A percentile compares a stretch with the other conserved stretches of the same genome.
Evolutionary conservation across 2,797 vertebrate species (phyloP).

Genomic region (Coreius guichenoti): DNA sequence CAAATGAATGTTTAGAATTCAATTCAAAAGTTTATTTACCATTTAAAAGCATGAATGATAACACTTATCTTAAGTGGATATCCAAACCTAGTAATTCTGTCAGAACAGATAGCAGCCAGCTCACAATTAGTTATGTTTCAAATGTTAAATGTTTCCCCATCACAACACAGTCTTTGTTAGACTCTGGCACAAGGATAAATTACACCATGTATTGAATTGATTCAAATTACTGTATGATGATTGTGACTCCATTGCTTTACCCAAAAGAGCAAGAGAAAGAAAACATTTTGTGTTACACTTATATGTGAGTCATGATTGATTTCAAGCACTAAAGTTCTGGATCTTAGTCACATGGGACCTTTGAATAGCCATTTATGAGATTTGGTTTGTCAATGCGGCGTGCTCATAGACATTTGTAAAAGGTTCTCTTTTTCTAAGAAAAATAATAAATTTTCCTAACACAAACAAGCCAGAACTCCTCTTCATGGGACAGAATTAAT

Average conservation of each 20-base stretch:
- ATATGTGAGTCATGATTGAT: constrained; percentile 62
- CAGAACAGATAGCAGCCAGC: constrained; percentile 4
- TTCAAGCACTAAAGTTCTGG: constrained; percentile 52
- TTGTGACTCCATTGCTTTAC: constrained; percentile 55
- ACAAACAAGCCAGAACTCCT: constrained; percentile 75
- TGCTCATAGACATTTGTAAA: constrained; percentile 36
- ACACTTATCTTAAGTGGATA: constrained; percentile 6
- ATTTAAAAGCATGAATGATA: constrained; percentile 9
- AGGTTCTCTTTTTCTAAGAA: constrained; percentile 65
- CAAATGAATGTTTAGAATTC: background rate
- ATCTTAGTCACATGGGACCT: constrained; percentile 65
- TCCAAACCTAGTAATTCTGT: background rate
- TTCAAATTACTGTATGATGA: constrained; percentile 46
- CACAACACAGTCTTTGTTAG: constrained; percentile 53
- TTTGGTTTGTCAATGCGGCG: constrained; percentile 33
- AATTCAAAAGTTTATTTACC: background rate
- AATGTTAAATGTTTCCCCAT: constrained; percentile 2
- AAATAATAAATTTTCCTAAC: constrained; percentile 80
- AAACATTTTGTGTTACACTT: constrained; percentile 66
- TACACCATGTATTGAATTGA: constrained; percentile 38
- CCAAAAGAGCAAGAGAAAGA: constrained; percentile 51
- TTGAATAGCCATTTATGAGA: constrained; percentile 47
- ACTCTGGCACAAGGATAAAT: constrained; percentile 34
- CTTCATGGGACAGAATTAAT: constrained; percentile 77
- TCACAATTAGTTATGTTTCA: background rate